These are phyloP conservation scores for Acanthosepion pharaonis DNA, from an alignment of 2,888 invertebrate genomes.

Conservation along the genomic window DNA sequence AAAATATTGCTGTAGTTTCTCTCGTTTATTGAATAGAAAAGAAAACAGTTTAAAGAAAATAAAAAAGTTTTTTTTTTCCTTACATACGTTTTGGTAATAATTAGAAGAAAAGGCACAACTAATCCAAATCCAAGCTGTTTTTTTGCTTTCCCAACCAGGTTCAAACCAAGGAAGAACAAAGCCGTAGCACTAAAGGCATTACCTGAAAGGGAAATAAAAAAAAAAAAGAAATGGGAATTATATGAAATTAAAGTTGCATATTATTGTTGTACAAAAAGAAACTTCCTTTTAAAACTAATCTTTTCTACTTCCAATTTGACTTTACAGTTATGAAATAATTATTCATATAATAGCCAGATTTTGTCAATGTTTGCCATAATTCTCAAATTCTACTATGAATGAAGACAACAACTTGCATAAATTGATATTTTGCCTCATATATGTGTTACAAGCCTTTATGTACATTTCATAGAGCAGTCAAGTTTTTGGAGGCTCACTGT, in stretches of 20 bases:
- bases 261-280: background rate
- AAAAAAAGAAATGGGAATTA: conserved; percentile 14
- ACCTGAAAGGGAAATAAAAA: conserved; percentile 61
- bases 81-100: conserved; percentile 83
- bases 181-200: conserved; percentile 91
- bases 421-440: too few relatives aligned
- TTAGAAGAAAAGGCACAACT: conserved; percentile 88
- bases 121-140: conserved; percentile 85
- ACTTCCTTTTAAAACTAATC: background rate
- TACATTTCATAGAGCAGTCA: too few relatives aligned
- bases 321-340: background rate
- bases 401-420: too few relatives aligned
- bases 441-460: too few relatives aligned
- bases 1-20: too few relatives aligned
- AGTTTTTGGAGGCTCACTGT: too few relatives aligned
- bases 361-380: background rate
- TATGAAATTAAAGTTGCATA: background rate
- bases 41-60: too few relatives aligned
- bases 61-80: background rate
- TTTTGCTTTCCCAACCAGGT: conserved; percentile 92
- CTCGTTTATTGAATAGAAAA: too few relatives aligned
- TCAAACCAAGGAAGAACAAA: conserved; percentile 89
- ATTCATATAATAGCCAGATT: background rate
- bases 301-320: too few relatives aligned
- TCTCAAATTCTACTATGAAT: too few relatives aligned